Percentiles rank a stretch among this genome's conserved stretches.
phyloP scores from a whole-genome alignment of 2,888 invertebrate genomes.

The Zhuqinia jingwanae region DNA sequence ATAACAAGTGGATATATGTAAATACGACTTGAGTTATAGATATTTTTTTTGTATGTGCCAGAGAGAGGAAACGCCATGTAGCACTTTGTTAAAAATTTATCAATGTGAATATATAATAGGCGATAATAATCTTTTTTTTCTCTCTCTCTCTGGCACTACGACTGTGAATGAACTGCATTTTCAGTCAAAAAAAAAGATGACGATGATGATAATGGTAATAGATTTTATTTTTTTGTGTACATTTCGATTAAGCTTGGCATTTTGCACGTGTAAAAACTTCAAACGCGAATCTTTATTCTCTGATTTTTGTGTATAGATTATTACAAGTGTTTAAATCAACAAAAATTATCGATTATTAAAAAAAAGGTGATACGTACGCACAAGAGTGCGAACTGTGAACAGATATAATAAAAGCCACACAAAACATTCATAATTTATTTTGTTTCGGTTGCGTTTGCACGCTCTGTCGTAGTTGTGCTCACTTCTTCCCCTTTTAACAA shows the following conservation, averaged over 20 bases:
- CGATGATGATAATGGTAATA: constrained; percentile 35
- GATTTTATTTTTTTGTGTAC: constrained; percentile 24
- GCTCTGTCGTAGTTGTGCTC: too few relatives aligned
- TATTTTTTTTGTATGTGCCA: constrained; percentile 38
- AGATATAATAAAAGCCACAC: too few relatives aligned
- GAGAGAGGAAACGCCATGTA: constrained; percentile 32
- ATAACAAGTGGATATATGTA: background rate
- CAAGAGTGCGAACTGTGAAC: background rate
- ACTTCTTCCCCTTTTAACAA: constrained; percentile 34
- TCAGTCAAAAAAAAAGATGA: constrained; percentile 1
- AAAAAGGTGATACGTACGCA: background rate
- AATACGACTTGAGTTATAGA: constrained; percentile 29
- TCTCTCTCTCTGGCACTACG: constrained; percentile 45
- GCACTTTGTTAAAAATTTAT: constrained; percentile 43
- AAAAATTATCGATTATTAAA: background rate
- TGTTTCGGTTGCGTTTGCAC: constrained; percentile 47
- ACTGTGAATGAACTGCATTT: constrained; percentile 45
- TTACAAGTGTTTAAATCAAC: too few relatives aligned
- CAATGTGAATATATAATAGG: constrained; percentile 30
- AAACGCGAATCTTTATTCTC: constrained; percentile 17
- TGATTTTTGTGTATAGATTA: too few relatives aligned
- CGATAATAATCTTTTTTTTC: constrained; percentile 50
- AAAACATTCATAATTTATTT: too few relatives aligned
- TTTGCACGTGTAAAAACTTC: constrained; percentile 6
- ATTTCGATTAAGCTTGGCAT: too few relatives aligned